Evolutionary conservation across 2,888 invertebrate species (phyloP).

Genomic region (Palloptera scutellata): DNA sequence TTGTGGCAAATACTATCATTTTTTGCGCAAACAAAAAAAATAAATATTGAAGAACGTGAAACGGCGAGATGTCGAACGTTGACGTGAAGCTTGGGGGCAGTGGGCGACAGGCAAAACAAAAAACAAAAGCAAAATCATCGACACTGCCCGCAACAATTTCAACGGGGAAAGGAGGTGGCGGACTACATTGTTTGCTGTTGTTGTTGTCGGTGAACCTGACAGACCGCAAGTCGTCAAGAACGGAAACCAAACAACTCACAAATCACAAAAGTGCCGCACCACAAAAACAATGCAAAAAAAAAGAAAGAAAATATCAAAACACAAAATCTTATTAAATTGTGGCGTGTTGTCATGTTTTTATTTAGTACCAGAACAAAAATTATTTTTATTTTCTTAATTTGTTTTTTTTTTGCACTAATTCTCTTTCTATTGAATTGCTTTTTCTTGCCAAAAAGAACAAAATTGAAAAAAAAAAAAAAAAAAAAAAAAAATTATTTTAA

Average conservation of each 20-base stretch:
- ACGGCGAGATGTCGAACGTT: not conserved
- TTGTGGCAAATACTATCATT: too few relatives aligned
- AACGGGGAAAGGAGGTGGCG: not conserved
- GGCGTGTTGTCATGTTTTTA: conserved; percentile 13
- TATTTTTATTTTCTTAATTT: conserved; percentile 2
- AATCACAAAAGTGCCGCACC: not conserved
- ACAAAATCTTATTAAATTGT: conserved; percentile 9
- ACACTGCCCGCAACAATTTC: not conserved
- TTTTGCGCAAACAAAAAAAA: too few relatives aligned
- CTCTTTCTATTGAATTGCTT: not conserved
- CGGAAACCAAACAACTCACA: not conserved
- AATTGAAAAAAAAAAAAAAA: too few relatives aligned
- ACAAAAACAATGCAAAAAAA: not conserved
- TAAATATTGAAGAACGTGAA: too few relatives aligned
- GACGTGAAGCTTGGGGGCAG: not conserved
- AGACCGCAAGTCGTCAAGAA: conserved; percentile 12
- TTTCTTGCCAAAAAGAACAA: too few relatives aligned
- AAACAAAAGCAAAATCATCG: not conserved
- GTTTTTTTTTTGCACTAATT: not conserved
- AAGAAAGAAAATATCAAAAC: not conserved
- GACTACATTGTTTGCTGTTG: not conserved
- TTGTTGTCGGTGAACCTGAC: not conserved
- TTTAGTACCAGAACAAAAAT: conserved; percentile 6
- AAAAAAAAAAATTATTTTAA: too few relatives aligned
- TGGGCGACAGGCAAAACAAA: not conserved